Evolutionary conservation across 2,888 invertebrate genomes (phyloP), one percentile per base, ranked within the genome.

Genomic region (Chrysolina haemoptera): DNA sequence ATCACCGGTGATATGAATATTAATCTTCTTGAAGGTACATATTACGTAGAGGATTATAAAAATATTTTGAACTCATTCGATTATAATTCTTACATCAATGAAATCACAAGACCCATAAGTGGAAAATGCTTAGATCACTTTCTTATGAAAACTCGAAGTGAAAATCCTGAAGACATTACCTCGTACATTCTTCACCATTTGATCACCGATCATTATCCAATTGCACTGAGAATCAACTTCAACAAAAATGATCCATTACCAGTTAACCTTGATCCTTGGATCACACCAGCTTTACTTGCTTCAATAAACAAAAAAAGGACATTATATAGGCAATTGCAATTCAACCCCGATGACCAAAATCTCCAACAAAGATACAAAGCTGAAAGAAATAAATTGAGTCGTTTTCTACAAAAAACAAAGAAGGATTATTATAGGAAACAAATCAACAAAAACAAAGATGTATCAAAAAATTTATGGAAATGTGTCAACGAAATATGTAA

Each of bases 41-140:
- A 43, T 43, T 43, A 43, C 4, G 43, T 43, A 43, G 43, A 43
- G 43, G 43, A 43, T 43, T 43, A 43, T 43, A 43, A 43, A 43
- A 43, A 43, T 43, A 43, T 43, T 12, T 43, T 43, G 43, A 43
- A 10, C 43, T 43, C 43, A 43, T 14, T 43, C 43, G 43, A 43
- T 43, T n/a, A n/a, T n/a, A n/a, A n/a, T n/a, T 43, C 43, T 43
- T 43, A 43, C 43, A 43, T 43, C 43, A 43, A 43, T 43, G 43
- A 43, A 43, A 43, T 43, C 43, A 43, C 43, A 43, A 43, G 43
- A 43, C 43, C 8, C 43, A 43, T 10, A 43, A 43, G 43, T 43
- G 43, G 43, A 43, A 43, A 43, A 43, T 43, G 43, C 43, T 14
- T 43, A 43, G 43, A 43, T 43, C 43, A 43, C 43, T 43, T 10